Evolutionary conservation across 2,888 invertebrate genomes (phyloP).

Genomic region (Celastrina argiolus): DNA sequence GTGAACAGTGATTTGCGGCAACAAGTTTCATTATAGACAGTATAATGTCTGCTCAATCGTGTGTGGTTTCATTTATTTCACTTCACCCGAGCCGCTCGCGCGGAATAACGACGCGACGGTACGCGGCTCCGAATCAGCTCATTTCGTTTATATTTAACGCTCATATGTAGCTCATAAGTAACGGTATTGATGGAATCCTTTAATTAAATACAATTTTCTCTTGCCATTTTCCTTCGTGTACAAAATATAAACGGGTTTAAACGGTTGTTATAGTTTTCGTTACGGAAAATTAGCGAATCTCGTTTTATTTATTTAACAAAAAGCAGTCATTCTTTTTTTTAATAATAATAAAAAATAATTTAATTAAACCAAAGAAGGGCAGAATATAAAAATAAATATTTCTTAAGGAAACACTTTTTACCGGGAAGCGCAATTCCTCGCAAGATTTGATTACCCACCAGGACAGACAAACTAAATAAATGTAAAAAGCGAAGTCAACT

Average conservation of each 20-base stretch:
- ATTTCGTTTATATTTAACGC: slow-evolving; percentile 17
- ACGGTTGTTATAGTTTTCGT: neutral
- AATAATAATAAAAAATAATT: too few species aligned
- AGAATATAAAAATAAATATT: neutral
- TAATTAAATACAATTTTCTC: slow-evolving; percentile 4
- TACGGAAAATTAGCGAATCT: neutral
- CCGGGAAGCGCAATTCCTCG: too few species aligned
- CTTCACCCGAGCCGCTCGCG: slow-evolving; percentile 66
- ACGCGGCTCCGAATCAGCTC: slow-evolving; percentile 60
- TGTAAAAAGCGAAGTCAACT: neutral
- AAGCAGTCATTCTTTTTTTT: too few species aligned
- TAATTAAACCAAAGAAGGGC: neutral
- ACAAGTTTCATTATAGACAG: slow-evolving; percentile 48
- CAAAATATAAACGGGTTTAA: neutral
- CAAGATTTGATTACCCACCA: too few species aligned
- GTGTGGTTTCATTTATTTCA: slow-evolving; percentile 75
- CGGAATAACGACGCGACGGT: slow-evolving; percentile 67
- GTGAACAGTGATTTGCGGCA: slow-evolving; percentile 60
- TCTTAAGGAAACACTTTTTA: too few species aligned
- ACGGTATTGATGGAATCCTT: slow-evolving; percentile 8
- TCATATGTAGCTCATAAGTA: too few species aligned
- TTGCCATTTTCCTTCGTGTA: neutral
- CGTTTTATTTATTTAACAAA: neutral
- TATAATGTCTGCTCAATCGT: slow-evolving; percentile 74
- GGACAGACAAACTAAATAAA: too few species aligned